A percentile compares a stretch with the other conserved stretches of the same genome.
Evolutionary conservation across 1,140 invertebrate species (phyloP).

Genomic region (Drosophila takahashii): DNA sequence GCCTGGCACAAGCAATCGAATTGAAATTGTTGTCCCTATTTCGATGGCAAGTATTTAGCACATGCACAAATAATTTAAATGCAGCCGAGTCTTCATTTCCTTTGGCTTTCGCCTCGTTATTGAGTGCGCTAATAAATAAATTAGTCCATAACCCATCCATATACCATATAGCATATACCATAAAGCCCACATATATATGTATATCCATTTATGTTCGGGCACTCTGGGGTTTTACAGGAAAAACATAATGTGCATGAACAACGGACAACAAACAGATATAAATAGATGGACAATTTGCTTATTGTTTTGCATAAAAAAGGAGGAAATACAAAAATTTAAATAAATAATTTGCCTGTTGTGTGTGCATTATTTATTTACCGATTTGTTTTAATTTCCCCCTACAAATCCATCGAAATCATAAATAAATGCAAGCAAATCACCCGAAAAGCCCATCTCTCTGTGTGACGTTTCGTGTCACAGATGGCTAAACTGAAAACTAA

Average conservation of each 20-base stretch:
- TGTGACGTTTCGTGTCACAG: slow-evolving; percentile 33
- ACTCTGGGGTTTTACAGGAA: slow-evolving; percentile 39
- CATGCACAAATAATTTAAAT: slow-evolving; percentile 49
- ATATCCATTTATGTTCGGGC: slow-evolving; percentile 1
- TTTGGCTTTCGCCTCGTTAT: slow-evolving; percentile 8
- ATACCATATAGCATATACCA: not conserved
- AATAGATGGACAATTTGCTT: slow-evolving; percentile 41
- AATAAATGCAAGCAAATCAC: slow-evolving; percentile 29
- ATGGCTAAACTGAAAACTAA: slow-evolving; percentile 17
- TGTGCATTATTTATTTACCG: slow-evolving; percentile 35
- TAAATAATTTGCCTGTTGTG: slow-evolving; percentile 61
- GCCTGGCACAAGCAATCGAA: slow-evolving; percentile 31
- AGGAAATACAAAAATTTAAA: slow-evolving; percentile 41
- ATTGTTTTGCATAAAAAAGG: slow-evolving; percentile 23
- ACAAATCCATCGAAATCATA: slow-evolving; percentile 48
- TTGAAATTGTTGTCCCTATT: slow-evolving; percentile 36
- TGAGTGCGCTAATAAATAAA: slow-evolving; percentile 50
- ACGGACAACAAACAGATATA: slow-evolving; percentile 18
- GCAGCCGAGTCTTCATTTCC: slow-evolving; percentile 37
- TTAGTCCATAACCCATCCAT: slow-evolving; percentile 20
- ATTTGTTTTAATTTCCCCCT: slow-evolving; percentile 28
- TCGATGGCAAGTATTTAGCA: slow-evolving; percentile 31
- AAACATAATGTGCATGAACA: slow-evolving; percentile 32
- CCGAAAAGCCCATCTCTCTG: slow-evolving; percentile 14
- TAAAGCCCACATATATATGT: not conserved